phyloP scores from a whole-genome alignment of 2,113 vertebrate species.

The Penelope pileata region DNA sequence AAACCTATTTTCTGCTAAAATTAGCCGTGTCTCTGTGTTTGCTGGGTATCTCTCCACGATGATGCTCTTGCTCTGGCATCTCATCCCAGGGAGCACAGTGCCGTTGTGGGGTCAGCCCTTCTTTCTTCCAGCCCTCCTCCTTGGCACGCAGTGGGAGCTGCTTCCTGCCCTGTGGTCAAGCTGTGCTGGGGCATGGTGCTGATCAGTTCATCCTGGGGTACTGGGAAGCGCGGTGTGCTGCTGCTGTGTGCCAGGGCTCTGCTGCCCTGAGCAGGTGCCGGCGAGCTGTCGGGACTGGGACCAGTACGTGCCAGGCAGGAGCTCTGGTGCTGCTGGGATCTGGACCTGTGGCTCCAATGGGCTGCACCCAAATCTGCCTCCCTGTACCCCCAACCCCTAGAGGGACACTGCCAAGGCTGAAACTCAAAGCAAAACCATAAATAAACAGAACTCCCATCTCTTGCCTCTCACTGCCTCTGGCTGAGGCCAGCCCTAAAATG shows the following conservation, averaged over 20 bases:
- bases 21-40: accelerated
- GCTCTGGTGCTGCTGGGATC: neutral
- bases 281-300: neutral
- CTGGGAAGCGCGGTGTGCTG: neutral
- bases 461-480: neutral
- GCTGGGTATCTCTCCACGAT: neutral
- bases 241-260: neutral
- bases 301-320: too few species aligned
- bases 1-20: neutral
- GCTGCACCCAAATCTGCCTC: neutral
- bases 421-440: neutral
- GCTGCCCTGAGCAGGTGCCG: neutral
- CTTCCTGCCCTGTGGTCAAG: neutral
- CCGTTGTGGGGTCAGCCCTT: accelerated
- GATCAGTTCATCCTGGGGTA: neutral
- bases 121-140: neutral
- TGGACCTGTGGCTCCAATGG: neutral
- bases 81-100: accelerated
- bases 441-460: neutral
- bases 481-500: neutral
- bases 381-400: neutral
- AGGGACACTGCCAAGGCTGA: neutral
- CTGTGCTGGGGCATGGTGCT: too few species aligned
- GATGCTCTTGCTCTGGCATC: accelerated
- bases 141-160: neutral